Evolutionary conservation across 2,113 vertebrate species (phyloP).

Genomic region (Mobula birostris): DNA sequence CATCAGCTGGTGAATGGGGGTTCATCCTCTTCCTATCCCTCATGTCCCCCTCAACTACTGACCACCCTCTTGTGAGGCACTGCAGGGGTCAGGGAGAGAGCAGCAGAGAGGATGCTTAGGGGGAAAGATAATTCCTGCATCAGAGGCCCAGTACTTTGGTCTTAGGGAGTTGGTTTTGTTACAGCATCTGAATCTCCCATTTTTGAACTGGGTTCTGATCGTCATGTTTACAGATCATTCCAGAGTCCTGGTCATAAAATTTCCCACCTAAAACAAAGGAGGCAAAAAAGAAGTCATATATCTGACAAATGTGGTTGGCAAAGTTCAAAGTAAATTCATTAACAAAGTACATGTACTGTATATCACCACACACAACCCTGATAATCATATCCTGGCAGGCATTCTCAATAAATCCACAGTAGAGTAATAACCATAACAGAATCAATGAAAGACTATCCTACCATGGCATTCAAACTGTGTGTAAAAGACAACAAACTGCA

Average conservation of each 20-base stretch:
- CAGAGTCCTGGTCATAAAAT: slow-evolving; percentile 75
- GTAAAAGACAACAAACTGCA: no score
- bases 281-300: slow-evolving; percentile 30
- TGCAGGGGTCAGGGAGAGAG: neutral
- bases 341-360: no score
- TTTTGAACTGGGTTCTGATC: slow-evolving; percentile 67
- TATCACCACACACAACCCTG: no score
- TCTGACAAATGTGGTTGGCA: neutral
- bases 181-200: slow-evolving; percentile 74
- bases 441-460: no score
- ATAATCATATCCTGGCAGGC: no score
- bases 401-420: no score
- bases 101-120: neutral
- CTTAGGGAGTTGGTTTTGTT: neutral
- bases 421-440: no score
- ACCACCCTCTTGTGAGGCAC: neutral
- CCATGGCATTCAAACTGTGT: no score
- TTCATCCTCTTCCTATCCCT: neutral
- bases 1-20: neutral
- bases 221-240: slow-evolving; percentile 63
- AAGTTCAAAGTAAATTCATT: no score
- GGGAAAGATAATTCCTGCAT: neutral
- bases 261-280: slow-evolving; percentile 62
- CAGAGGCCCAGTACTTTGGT: neutral
- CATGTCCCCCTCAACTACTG: neutral